phyloP scores from a whole-genome alignment of 1,140 invertebrate species.

The Luehdorfia chinensis region DNA sequence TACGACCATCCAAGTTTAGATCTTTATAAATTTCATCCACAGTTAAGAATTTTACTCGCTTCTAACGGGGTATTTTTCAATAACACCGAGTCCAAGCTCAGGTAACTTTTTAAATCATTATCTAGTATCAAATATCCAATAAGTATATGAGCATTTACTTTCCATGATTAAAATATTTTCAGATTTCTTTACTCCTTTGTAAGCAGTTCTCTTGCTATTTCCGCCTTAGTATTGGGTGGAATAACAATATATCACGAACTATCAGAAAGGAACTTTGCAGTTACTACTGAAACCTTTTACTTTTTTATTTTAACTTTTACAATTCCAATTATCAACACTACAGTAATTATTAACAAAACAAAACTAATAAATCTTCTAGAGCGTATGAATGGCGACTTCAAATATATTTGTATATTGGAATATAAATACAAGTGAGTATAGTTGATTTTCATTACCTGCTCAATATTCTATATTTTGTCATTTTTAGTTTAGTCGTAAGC shows the following conservation, averaged over 20 bases:
- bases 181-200: too few species aligned
- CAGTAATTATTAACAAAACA: not conserved
- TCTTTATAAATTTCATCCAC: not conserved
- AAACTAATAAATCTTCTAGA: constrained; percentile 1
- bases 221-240: too few species aligned
- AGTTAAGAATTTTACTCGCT: not conserved
- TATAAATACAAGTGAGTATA: constrained; percentile 9
- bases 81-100: not conserved
- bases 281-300: not conserved
- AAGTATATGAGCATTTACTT: too few species aligned
- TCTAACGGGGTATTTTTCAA: not conserved
- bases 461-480: too few species aligned
- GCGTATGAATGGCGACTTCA: not conserved
- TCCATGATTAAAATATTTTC: too few species aligned
- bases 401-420: not conserved
- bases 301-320: not conserved
- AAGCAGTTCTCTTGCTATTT: too few species aligned
- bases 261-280: not conserved
- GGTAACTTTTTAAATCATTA: too few species aligned
- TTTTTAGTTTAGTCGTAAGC: too few species aligned
- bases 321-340: not conserved
- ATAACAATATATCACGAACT: not conserved
- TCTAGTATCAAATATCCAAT: too few species aligned
- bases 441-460: too few species aligned
- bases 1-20: not conserved